phyloP scores from a whole-genome alignment of 2,113 vertebrate species.

The Sebastes schlegelii region DNA sequence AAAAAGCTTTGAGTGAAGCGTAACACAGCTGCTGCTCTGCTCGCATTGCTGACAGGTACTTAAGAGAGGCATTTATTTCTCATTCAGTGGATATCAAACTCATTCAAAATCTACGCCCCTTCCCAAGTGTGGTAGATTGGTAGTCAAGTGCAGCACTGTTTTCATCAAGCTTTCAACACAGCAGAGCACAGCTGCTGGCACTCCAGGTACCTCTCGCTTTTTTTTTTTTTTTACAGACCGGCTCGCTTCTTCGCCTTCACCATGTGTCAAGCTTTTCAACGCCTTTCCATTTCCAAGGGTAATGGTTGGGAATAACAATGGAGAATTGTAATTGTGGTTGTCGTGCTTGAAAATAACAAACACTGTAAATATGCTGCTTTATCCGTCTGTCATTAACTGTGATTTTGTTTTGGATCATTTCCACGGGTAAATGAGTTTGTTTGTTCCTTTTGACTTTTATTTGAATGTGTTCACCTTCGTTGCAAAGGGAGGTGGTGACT shows the following conservation, averaged over 20 bases:
- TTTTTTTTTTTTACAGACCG: not conserved
- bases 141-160: constrained; percentile 59
- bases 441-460: not conserved
- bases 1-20: constrained; percentile 56
- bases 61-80: constrained; percentile 74
- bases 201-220: constrained; percentile 48
- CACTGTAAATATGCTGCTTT: constrained; percentile 13
- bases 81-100: constrained; percentile 76
- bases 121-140: constrained; percentile 50
- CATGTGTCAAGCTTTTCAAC: constrained; percentile 10
- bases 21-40: constrained; percentile 65
- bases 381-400: constrained; percentile 19
- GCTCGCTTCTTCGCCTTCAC: constrained; percentile 12
- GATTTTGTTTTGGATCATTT: constrained; percentile 16
- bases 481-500: not conserved
- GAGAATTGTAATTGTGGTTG: constrained; percentile 1
- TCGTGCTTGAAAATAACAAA: constrained; percentile 23
- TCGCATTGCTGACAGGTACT: constrained; percentile 70
- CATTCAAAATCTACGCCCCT: constrained; percentile 67
- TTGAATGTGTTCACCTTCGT: not conserved
- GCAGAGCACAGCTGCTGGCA: constrained; percentile 66
- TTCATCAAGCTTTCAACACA: constrained; percentile 48
- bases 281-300: constrained; percentile 28
- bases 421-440: not conserved
- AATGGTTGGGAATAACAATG: constrained; percentile 35